Conservation (phyloP, 2,888 invertebrate genomes). For the Leptarthrus brevirostris region DNA sequence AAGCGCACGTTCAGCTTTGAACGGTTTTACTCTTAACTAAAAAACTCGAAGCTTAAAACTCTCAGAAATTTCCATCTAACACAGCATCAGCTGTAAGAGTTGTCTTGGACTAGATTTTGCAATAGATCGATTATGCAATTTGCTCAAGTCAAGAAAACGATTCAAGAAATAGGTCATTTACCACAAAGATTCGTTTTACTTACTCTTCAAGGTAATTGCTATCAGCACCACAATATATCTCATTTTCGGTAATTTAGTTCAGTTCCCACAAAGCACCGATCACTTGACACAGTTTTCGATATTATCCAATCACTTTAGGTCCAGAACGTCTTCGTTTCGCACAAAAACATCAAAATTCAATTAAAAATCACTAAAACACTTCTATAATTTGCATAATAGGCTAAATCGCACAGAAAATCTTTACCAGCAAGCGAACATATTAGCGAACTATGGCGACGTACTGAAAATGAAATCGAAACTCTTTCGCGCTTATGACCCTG, state of each 20-base stretch:
- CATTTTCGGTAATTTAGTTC: background rate
- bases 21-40: too few relatives aligned
- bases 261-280: too few relatives aligned
- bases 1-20: too few relatives aligned
- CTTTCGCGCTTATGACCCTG: constrained; percentile 10
- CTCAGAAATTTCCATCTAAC: background rate
- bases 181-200: background rate
- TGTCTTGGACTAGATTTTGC: background rate
- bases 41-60: too few relatives aligned
- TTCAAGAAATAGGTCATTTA: too few relatives aligned
- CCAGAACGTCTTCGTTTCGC: too few relatives aligned
- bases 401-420: too few relatives aligned
- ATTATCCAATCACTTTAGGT: too few relatives aligned
- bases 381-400: too few relatives aligned
- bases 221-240: background rate
- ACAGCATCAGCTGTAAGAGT: background rate
- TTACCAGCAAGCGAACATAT: background rate
- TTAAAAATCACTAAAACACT: too few relatives aligned
- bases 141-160: background rate
- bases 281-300: too few relatives aligned
- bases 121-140: background rate
- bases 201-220: background rate
- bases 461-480: constrained; percentile 24
- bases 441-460: background rate
- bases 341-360: too few relatives aligned